Evolutionary conservation across 2,888 invertebrate species (phyloP).

Genomic region (Eupithecia centaureata): DNA sequence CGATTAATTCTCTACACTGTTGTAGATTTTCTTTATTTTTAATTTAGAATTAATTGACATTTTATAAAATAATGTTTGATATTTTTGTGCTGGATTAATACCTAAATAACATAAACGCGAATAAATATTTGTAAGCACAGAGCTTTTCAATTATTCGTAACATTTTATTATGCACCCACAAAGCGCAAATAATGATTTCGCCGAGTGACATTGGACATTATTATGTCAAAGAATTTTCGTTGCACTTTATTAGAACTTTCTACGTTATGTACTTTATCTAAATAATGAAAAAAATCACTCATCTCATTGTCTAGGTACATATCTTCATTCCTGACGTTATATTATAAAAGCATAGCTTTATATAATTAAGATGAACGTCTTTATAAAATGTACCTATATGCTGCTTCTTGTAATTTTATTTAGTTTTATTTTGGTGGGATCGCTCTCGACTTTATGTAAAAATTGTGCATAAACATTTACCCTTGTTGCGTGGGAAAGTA

Average conservation of each 20-base stretch:
- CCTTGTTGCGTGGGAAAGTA: constrained; percentile 28
- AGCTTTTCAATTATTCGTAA: not conserved
- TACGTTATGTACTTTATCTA: too few relatives aligned
- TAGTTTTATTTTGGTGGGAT: constrained; percentile 45
- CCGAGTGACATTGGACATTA: too few relatives aligned
- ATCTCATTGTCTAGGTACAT: not conserved
- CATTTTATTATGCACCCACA: not conserved
- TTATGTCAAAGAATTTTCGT: too few relatives aligned
- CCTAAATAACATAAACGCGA: not conserved
- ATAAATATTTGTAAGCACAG: not conserved
- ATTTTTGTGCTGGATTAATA: not conserved
- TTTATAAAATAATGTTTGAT: constrained; percentile 1
- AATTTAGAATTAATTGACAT: not conserved
- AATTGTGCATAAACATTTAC: constrained; percentile 45
- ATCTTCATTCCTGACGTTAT: constrained; percentile 7
- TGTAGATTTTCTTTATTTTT: not conserved
- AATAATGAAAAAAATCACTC: too few relatives aligned
- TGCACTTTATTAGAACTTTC: too few relatives aligned
- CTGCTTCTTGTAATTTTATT: constrained; percentile 50
- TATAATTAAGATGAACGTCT: constrained; percentile 47
- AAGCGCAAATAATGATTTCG: not conserved
- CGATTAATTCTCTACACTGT: not conserved
- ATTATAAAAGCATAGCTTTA: constrained; percentile 48
- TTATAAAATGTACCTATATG: constrained; percentile 52
- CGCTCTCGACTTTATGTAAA: constrained; percentile 49